phyloP scores from a whole-genome alignment of 2,888 invertebrate species.

The Trissoscelio sp. region DNA sequence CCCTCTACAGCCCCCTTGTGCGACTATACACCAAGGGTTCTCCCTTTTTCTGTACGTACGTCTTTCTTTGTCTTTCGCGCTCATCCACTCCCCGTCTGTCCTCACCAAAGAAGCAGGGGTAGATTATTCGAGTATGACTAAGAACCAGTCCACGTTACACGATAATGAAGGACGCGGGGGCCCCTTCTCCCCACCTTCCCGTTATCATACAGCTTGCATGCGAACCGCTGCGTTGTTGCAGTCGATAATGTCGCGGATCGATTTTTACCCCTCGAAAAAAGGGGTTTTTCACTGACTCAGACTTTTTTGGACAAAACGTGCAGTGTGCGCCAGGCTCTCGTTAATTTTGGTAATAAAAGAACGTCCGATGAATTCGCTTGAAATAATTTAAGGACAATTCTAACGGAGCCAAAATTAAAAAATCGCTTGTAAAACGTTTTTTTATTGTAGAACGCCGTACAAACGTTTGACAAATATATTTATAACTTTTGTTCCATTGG shows the following conservation, averaged over 20 bases:
- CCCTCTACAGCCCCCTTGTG: constrained; percentile 75
- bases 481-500: no score
- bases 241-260: constrained; percentile 59
- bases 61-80: constrained; percentile 60
- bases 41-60: constrained; percentile 61
- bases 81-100: constrained; percentile 51
- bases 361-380: no score
- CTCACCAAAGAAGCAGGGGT: constrained; percentile 61
- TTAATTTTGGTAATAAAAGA: no score
- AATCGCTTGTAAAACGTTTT: no score
- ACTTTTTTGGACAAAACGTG: no score
- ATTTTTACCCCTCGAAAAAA: constrained; percentile 15
- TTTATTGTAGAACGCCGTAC: no score
- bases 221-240: constrained; percentile 51
- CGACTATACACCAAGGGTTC: constrained; percentile 75
- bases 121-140: constrained; percentile 75
- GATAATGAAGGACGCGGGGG: constrained; percentile 54
- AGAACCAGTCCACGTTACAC: constrained; percentile 75
- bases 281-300: no score
- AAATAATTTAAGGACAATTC: no score
- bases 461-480: no score
- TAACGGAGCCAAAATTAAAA: no score
- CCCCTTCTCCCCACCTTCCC: constrained; percentile 40
- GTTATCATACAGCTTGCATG: constrained; percentile 44
- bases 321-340: no score